phyloP scores from a whole-genome alignment of 2,797 vertebrate genomes.

The Macropodus opercularis region DNA sequence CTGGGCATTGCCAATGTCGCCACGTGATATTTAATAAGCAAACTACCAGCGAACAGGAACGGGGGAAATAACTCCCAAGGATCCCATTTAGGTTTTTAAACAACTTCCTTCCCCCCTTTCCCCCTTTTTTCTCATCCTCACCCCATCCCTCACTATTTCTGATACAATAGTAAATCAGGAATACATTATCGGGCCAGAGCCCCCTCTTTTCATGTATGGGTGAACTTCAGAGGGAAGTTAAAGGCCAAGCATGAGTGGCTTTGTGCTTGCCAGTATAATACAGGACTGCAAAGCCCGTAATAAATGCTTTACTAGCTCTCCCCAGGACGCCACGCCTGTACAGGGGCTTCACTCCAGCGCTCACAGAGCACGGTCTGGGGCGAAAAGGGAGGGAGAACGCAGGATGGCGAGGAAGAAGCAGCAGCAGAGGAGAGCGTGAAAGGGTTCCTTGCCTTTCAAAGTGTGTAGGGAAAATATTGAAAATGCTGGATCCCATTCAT shows the following conservation, averaged over 20 bases:
- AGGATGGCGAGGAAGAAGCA: constrained; percentile 49
- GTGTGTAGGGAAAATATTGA: constrained; percentile 52
- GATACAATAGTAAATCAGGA: constrained; percentile 80
- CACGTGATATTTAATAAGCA: constrained; percentile 76
- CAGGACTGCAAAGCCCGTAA: constrained; percentile 93
- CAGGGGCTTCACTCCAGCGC: constrained; percentile 72
- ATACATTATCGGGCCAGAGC: constrained; percentile 74
- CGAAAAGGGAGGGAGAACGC: constrained; percentile 48
- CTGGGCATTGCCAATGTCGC: constrained; percentile 73
- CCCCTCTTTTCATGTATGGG: constrained; percentile 82
- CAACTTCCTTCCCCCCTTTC: constrained; percentile 24
- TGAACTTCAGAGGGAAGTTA: constrained; percentile 97
- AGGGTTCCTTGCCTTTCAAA: constrained; percentile 72
- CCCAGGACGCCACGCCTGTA: constrained; percentile 87
- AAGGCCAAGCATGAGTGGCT: constrained; percentile 95
- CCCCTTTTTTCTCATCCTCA: constrained; percentile 33
- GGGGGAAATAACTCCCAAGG: constrained; percentile 39
- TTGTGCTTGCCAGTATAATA: constrained; percentile 92
- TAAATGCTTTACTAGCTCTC: constrained; percentile 97
- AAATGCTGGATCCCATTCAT: constrained; percentile 51
- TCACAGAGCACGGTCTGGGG: constrained; percentile 59
- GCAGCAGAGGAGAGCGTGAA: constrained; percentile 49
- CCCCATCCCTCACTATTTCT: constrained; percentile 51
- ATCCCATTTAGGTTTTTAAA: constrained; percentile 75
- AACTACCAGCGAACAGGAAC: constrained; percentile 58